These are phyloP conservation scores for Zophobas atratus DNA, from an alignment of 1,140 invertebrate genomes.

Conservation along the genomic window DNA sequence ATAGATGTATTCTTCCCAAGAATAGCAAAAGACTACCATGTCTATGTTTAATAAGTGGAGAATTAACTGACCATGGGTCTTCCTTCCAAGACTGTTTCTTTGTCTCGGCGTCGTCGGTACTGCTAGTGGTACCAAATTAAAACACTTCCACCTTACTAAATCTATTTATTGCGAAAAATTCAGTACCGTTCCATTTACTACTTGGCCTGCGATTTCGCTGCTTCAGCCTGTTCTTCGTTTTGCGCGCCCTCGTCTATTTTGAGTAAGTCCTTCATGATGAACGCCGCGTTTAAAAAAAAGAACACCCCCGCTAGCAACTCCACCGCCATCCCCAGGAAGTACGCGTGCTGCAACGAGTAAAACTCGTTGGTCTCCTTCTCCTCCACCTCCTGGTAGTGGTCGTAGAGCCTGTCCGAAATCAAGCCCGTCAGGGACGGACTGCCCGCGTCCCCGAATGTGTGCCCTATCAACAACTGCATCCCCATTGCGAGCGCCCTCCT, in stretches of 20 bases:
- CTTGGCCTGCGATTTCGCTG: no score
- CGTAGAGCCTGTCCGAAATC: background rate
- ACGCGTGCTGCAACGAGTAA: background rate
- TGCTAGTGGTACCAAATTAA: no score
- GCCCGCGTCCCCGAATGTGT: background rate
- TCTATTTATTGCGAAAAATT: no score
- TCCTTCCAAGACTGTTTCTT: no score
- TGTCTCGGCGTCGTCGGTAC: no score
- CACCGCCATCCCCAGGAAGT: background rate
- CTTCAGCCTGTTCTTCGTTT: background rate
- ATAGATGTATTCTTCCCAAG: no score
- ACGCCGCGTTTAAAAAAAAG: background rate
- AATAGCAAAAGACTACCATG: no score
- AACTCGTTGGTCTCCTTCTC: background rate
- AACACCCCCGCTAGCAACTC: background rate
- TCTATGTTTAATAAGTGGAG: no score
- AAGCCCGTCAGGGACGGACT: background rate
- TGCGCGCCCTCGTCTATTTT: background rate
- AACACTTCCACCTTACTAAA: no score
- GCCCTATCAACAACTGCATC: background rate
- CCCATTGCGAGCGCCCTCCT: background rate
- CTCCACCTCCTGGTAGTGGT: background rate
- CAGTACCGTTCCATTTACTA: no score
- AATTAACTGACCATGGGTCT: no score
- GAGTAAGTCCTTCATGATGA: background rate